These are phyloP conservation scores for Physocephala rufipes DNA, from an alignment of 2,888 invertebrate species.

Conservation along the genomic window DNA sequence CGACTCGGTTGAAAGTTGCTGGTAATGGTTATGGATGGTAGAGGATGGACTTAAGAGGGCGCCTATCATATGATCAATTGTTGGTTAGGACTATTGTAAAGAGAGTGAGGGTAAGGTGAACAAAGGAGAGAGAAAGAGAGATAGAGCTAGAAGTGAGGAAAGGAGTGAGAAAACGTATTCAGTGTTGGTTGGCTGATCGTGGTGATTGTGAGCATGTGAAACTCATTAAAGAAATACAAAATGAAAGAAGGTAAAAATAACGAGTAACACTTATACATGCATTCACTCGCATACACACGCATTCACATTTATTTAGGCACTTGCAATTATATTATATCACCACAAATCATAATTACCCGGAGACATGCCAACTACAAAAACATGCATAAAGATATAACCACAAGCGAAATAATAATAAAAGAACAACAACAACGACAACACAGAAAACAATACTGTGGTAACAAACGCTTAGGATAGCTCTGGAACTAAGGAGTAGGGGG, in stretches of 20 bases:
- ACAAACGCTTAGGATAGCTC: neutral
- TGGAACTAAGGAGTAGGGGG: neutral
- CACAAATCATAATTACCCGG: constrained; percentile 52
- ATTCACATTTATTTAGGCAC: neutral
- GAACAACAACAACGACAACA: constrained; percentile 31
- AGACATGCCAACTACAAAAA: constrained; percentile 43
- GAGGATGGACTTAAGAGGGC: constrained; percentile 19
- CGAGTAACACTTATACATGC: constrained; percentile 29
- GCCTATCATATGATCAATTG: neutral
- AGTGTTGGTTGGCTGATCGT: neutral
- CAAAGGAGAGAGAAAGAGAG: neutral
- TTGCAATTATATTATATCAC: constrained; percentile 46
- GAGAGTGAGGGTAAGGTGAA: neutral
- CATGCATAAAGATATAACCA: constrained; percentile 30
- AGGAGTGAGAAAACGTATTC: neutral
- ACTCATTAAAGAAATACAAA: constrained; percentile 12
- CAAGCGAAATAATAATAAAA: constrained; percentile 33
- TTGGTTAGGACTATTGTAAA: neutral
- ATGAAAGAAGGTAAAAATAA: constrained; percentile 33
- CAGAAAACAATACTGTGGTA: constrained; percentile 22
- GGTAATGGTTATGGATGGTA: constrained; percentile 17
- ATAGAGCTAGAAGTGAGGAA: neutral
- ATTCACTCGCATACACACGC: constrained; percentile 18
- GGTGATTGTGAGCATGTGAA: constrained; percentile 14
- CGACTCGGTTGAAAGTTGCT: neutral